Percentiles rank a stretch among this genome's conserved stretches.
Conservation (phyloP, 2,113 vertebrate genomes). For the Oceanodroma tethys region DNA sequence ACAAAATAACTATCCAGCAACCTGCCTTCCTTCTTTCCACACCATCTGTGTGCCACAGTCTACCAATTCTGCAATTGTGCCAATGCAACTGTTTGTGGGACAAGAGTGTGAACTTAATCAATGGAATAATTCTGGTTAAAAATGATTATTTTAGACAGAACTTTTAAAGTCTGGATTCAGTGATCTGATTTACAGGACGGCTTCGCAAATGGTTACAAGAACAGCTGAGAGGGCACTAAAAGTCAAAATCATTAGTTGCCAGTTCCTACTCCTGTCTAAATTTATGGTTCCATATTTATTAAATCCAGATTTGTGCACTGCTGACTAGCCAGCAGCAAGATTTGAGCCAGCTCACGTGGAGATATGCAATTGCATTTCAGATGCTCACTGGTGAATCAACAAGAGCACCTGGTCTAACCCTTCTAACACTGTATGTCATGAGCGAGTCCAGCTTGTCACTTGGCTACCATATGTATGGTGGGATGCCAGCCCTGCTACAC, state of each 20-base stretch:
- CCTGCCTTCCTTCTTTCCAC: not conserved
- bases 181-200: not conserved
- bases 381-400: not conserved
- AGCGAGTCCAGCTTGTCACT: not conserved
- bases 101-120: not conserved
- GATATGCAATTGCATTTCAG: not conserved
- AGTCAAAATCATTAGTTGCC: not conserved
- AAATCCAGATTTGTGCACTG: conserved; percentile 8
- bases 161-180: not conserved
- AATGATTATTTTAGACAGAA: not conserved
- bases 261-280: conserved; percentile 10
- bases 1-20: not conserved
- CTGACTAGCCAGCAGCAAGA: not conserved
- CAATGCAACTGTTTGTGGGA: not conserved
- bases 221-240: not conserved
- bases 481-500: not conserved
- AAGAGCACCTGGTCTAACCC: not conserved
- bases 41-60: not conserved
- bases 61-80: not conserved
- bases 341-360: not conserved
- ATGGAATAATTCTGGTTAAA: not conserved
- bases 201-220: not conserved
- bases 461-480: not conserved
- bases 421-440: not conserved
- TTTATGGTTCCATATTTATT: conserved; percentile 19